Conservation (phyloP, 2,888 invertebrate genomes). For the Vandiemenella viatica region DNA sequence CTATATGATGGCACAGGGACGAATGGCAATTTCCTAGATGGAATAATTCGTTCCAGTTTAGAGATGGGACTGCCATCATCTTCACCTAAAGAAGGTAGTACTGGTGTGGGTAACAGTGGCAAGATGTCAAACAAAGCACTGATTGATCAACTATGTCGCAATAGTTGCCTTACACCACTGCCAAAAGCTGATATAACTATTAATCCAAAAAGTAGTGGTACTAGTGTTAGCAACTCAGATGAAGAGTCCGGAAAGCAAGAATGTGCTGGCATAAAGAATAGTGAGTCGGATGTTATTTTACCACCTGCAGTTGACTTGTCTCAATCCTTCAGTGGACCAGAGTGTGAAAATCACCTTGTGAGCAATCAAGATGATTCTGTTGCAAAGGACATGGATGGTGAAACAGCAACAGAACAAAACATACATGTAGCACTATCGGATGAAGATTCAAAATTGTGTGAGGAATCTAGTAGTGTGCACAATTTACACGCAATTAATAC, state of each 20-base stretch:
- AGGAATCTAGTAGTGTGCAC: conserved; percentile 8
- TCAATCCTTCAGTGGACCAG: background rate
- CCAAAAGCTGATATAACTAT: conserved; percentile 23
- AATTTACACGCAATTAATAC: background rate
- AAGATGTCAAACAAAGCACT: conserved; percentile 44
- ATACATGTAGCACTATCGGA: conserved; percentile 2
- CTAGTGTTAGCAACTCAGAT: conserved; percentile 15
- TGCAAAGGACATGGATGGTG: conserved; percentile 1
- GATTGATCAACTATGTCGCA: conserved; percentile 49
- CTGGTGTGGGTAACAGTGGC: conserved; percentile 25
- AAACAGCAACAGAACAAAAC: conserved; percentile 2
- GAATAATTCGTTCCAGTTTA: conserved; percentile 66
- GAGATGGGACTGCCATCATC: conserved; percentile 42
- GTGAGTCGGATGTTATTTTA: conserved; percentile 4
- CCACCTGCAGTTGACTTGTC: conserved; percentile 8
- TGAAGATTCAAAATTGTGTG: conserved; percentile 5
- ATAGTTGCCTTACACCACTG: conserved; percentile 38
- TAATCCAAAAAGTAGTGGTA: background rate
- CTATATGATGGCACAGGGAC: conserved; percentile 47
- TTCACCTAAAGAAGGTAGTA: conserved; percentile 4
- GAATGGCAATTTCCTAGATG: conserved; percentile 67
- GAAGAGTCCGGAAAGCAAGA: conserved; percentile 13
- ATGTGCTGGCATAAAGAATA: conserved; percentile 1
- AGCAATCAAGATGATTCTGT: background rate
- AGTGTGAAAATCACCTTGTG: background rate